Percentiles rank a stretch among this genome's conserved stretches.
phyloP scores from a whole-genome alignment of 2,888 invertebrate species.

The Euzophera pinguis region DNA sequence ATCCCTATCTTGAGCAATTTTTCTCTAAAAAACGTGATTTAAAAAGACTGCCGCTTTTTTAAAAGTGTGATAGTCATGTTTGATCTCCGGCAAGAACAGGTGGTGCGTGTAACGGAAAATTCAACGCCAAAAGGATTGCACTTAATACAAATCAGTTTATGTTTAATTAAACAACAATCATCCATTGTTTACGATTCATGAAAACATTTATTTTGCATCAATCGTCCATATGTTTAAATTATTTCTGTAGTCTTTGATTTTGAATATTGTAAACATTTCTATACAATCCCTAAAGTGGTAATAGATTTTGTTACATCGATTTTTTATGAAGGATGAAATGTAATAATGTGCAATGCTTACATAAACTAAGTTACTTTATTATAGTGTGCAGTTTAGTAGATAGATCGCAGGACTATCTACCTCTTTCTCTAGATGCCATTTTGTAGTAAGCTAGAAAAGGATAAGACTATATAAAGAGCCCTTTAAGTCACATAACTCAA shows the following conservation, averaged over 20 bases:
- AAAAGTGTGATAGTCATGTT: slow-evolving; percentile 30
- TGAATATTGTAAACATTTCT: slow-evolving; percentile 35
- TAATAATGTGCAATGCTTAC: slow-evolving; percentile 39
- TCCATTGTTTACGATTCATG: slow-evolving; percentile 31
- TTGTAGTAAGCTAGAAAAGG: slow-evolving; percentile 40
- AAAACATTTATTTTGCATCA: slow-evolving; percentile 41
- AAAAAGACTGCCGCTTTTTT: slow-evolving; percentile 42
- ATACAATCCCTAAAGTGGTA: slow-evolving; percentile 27
- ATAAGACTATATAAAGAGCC: slow-evolving; percentile 35
- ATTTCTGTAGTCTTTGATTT: slow-evolving; percentile 34
- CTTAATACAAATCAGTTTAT: slow-evolving; percentile 36
- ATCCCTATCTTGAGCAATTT: slow-evolving; percentile 63
- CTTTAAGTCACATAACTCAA: slow-evolving; percentile 52
- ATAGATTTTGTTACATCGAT: slow-evolving; percentile 28
- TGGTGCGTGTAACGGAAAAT: slow-evolving; percentile 37
- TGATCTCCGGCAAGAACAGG: slow-evolving; percentile 35
- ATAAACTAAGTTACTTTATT: slow-evolving; percentile 56
- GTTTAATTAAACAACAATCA: slow-evolving; percentile 26
- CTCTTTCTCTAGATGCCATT: slow-evolving; percentile 32
- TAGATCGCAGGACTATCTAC: slow-evolving; percentile 35
- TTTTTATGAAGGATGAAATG: slow-evolving; percentile 18
- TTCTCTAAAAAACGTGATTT: slow-evolving; percentile 63
- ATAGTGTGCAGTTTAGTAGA: slow-evolving; percentile 42
- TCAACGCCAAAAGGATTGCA: slow-evolving; percentile 46
- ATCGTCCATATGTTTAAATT: slow-evolving; percentile 36